Percentiles rank a stretch among this genome's conserved stretches.
Evolutionary conservation across 2,113 vertebrate species (phyloP).

Genomic region (Salvator merianae): DNA sequence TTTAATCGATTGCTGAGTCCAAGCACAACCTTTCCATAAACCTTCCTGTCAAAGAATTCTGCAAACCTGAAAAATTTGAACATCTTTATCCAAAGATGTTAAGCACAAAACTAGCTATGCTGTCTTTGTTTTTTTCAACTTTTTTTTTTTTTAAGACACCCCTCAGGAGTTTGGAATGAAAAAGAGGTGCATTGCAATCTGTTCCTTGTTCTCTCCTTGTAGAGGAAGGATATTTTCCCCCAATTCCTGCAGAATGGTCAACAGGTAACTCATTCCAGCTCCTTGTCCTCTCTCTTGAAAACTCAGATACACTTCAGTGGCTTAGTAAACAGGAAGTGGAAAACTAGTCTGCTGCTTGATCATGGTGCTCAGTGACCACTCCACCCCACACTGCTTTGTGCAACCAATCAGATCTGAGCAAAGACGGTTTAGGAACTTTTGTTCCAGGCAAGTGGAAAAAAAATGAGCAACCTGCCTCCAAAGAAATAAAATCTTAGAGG

Average conservation of each 20-base stretch:
- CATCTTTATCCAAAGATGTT: not conserved
- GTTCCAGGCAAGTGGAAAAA: not conserved
- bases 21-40: not conserved
- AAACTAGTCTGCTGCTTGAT: not conserved
- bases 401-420: accelerated
- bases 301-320: conserved; percentile 2
- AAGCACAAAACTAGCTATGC: not conserved
- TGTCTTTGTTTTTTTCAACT: too few species aligned
- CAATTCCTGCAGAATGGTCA: not conserved
- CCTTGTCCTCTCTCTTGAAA: not conserved
- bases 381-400: not conserved
- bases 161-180: not conserved
- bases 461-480: accelerated
- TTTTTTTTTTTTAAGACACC: not conserved
- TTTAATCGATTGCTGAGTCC: too few species aligned
- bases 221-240: not conserved
- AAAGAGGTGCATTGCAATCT: not conserved
- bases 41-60: not conserved
- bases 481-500: not conserved
- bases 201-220: accelerated
- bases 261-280: accelerated
- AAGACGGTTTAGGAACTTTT: conserved; percentile 9
- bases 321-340: not conserved
- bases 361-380: not conserved
- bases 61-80: not conserved